Evolutionary conservation across 2,797 vertebrate species (phyloP), one percentile per base, ranked within the genome.

Genomic region (Ceryle rudis): DNA sequence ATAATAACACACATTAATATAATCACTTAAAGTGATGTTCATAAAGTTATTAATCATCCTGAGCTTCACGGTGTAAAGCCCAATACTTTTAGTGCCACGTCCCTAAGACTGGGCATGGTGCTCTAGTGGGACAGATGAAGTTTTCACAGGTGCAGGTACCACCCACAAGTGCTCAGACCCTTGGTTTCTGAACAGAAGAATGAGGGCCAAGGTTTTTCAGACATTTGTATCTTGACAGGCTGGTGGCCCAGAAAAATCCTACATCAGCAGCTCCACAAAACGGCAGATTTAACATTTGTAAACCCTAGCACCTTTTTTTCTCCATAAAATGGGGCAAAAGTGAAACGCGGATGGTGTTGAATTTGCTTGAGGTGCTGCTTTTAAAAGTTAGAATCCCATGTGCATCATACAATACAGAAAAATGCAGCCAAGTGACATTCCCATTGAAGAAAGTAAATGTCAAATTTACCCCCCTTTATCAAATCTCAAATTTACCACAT

Each of bases 181-280:
- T 39, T 8, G 3, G 20, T 71, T 92, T 55, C 87, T 51, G 35
- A 85, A 46, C 0, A 2, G 33, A 70, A 86, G 14, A 65, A 28
- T 28, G 19, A 81, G 19, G 81, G 5, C 6, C 46, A 62, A 83
- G 7, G 3, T 65, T 93, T 94, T 75, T 55, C 54, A 58, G 37
- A 41, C 31, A 54, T 28, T 69, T 47, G 2, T 21, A 37, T 37
- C 46, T 52, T 75, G 61, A 69, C 19, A 44, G 42, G 22, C 22
- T 79, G 47, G 73, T 83, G 33, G 37, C 28, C 33, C 60, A 74
- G 44, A 74, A 85, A 91, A 86, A 69, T 33, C 15, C 49, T 74
- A 25, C 13, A 66, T 46, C 37, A 85, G 73, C 33, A 69, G n/a
- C 26, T 86, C 13, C n/a, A 20, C 18, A 58, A 65, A 82, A 89